Percentiles rank a stretch among this genome's conserved stretches.
These are phyloP conservation scores for Zaprionus obscuricornis DNA, from an alignment of 2,888 invertebrate species.

Conservation along the genomic window DNA sequence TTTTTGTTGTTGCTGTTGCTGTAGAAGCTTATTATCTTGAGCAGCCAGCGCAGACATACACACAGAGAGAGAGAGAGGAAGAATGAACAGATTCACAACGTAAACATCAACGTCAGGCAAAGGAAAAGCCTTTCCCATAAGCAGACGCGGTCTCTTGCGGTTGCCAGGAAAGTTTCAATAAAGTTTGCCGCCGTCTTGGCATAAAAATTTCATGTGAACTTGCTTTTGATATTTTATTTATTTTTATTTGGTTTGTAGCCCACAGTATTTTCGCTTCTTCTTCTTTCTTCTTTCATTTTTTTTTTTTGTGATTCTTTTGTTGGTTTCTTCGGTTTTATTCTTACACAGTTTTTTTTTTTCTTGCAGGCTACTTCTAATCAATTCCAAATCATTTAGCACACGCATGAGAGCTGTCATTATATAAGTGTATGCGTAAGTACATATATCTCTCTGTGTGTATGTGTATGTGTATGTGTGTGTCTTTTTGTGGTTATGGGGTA, in stretches of 20 bases:
- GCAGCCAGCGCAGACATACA: conserved; percentile 36
- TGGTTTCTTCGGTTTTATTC: conserved; percentile 23
- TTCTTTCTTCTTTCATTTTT: background rate
- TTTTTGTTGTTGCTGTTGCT: conserved; percentile 12
- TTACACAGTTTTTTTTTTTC: conserved; percentile 8
- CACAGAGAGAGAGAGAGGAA: background rate
- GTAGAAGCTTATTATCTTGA: conserved; percentile 61
- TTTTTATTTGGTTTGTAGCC: conserved; percentile 61
- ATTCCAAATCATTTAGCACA: conserved; percentile 75
- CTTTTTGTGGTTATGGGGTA: conserved; percentile 5
- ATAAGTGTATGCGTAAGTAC: conserved; percentile 3
- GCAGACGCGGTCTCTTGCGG: conserved; percentile 33
- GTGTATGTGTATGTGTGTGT: too few species aligned
- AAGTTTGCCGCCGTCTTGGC: conserved; percentile 54
- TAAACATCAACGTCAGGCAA: conserved; percentile 26
- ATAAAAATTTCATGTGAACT: conserved; percentile 70
- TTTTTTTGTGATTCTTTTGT: background rate
- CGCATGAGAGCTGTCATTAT: conserved; percentile 68
- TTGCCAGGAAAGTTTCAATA: conserved; percentile 60
- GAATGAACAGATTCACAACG: too few species aligned
- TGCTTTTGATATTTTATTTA: conserved; percentile 73
- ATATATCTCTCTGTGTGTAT: conserved; percentile 6
- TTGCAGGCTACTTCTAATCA: conserved; percentile 63
- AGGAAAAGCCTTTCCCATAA: conserved; percentile 51
- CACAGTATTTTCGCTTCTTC: conserved; percentile 13